phyloP scores from a whole-genome alignment of 2,888 invertebrate genomes.

The Gisinianus flammeolus region DNA sequence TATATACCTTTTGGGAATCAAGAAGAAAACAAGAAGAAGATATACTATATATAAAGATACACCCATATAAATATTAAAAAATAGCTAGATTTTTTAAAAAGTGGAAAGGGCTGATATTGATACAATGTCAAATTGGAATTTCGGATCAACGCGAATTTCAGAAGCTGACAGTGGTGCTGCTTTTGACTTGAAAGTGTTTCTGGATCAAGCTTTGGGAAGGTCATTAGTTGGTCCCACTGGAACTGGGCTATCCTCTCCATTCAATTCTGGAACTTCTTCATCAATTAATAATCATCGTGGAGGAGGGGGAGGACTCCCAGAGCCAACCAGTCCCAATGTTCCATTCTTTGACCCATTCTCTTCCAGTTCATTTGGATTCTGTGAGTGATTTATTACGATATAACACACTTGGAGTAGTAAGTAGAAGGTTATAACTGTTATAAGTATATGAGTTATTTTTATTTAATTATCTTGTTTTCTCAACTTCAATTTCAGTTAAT shows the following conservation, averaged over 20 bases:
- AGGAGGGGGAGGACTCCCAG: background rate
- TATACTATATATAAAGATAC: background rate
- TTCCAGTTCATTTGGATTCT: conserved; percentile 56
- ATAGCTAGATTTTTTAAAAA: background rate
- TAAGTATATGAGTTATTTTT: too few species aligned
- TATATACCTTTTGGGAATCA: conserved; percentile 1
- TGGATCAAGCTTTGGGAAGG: conserved; percentile 53
- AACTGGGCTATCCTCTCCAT: conserved; percentile 15
- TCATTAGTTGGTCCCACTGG: conserved; percentile 25
- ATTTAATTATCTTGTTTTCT: too few species aligned
- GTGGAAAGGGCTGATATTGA: conserved; percentile 7
- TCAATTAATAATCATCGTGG: conserved; percentile 31
- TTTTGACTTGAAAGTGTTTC: conserved; percentile 54
- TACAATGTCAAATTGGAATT: conserved; percentile 42
- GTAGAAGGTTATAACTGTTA: too few species aligned
- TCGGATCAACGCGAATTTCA: conserved; percentile 38
- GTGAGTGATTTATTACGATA: too few species aligned
- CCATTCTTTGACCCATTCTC: conserved; percentile 56
- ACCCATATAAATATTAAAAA: background rate
- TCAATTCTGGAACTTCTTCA: background rate
- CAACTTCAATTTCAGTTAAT: too few species aligned
- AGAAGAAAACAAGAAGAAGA: conserved; percentile 2
- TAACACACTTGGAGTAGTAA: too few species aligned
- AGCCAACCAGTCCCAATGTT: conserved; percentile 39
- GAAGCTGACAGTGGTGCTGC: conserved; percentile 46